Evolutionary conservation across 53 echinoderm and acorn worm species (phyloP).

Genomic region (Paelopatides confundens): DNA sequence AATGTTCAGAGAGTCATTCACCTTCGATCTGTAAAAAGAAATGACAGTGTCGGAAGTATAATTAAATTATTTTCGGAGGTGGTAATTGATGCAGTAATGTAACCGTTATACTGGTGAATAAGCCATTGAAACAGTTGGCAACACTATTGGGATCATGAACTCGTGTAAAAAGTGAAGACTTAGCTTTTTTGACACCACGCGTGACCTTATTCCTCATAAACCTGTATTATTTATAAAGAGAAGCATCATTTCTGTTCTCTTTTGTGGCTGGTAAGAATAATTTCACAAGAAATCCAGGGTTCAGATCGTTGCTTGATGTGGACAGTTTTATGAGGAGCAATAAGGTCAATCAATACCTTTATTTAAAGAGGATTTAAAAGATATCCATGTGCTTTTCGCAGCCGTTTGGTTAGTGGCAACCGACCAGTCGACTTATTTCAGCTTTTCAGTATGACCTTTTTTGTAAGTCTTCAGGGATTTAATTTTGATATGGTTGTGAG

Average conservation of each 20-base stretch:
- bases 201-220: background rate
- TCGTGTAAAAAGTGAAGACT: background rate
- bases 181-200: background rate
- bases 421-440: background rate
- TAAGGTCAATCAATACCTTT: no score
- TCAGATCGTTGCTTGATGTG: background rate
- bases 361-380: background rate
- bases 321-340: background rate
- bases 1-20: background rate
- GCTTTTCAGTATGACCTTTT: background rate
- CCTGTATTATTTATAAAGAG: no score
- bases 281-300: background rate
- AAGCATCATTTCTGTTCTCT: background rate
- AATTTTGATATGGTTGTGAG: background rate
- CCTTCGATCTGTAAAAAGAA: background rate
- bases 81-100: background rate
- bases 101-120: background rate
- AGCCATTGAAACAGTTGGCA: background rate
- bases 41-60: background rate
- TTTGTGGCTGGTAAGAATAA: background rate
- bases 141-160: background rate
- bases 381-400: background rate
- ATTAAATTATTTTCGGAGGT: background rate
- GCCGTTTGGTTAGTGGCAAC: background rate
- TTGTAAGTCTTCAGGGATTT: background rate